Base-by-base conservation (phyloP, 1,140 invertebrate genomes). In the Tribolium castaneum region DNA sequence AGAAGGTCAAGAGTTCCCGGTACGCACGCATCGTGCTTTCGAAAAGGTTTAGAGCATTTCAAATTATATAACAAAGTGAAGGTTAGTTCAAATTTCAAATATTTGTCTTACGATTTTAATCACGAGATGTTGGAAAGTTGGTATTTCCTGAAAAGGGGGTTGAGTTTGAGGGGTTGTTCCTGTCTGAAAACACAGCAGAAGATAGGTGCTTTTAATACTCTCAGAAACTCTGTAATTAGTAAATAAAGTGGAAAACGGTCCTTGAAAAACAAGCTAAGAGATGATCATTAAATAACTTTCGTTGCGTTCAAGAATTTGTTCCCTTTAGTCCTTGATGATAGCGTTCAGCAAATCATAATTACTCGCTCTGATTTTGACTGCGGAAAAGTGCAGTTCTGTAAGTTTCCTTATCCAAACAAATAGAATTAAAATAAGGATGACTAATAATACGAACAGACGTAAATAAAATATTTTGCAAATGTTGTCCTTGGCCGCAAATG, bases 1-100 rank as follows among this genome's bases (percentile, higher is more conserved):
- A 75, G 72, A 54, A 75, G 72, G 72, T 75, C 72, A 75, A 75
- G 72, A 75, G 45, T 39, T 51, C 52, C 52, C 45, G 71, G 9
- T 34, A 45, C 49, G 72, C 39, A 16, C 50, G 19, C 51, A 51
- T 52, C 22, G 10, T 45, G 39, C 39, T 9, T 45, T 45, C n/a
- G n/a, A 10, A 70, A 39, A 39, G 39, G 16, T 70, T 39, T 22
- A 0, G 10, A 39, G 25, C 14, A 13, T 49, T 45, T 70, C 34
- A 70, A 39, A 54, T 19, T 54, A 54, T 19, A 19, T 16, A 54
- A 54, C 52, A 54, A 54, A 54, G 52, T 19, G 19, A 19, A 59
- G 14, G 54, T 59, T 12, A 66, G 25, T 66, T 66, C 59, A 35
- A 30, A 59, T 35, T 66, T 66, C 30, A 66, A 66, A 66, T 66